Evolutionary conservation across 1,140 invertebrate genomes (phyloP).

Genomic region (Euborellia annulipes): DNA sequence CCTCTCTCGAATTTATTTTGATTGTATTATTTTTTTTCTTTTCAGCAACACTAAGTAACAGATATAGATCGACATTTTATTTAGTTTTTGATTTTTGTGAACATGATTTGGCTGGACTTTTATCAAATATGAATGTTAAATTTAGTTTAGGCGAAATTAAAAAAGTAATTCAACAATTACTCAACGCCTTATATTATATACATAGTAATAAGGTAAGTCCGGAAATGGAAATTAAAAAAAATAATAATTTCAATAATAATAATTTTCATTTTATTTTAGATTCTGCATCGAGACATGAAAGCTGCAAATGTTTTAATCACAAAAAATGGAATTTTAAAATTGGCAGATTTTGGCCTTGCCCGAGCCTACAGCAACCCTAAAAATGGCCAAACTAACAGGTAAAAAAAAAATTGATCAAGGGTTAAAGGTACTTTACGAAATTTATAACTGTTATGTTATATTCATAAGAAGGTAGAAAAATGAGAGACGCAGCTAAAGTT

Average conservation of each 20-base stretch:
- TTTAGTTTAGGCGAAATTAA: conserved; percentile 96
- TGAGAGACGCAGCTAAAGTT: too few relatives aligned
- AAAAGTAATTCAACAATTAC: conserved; percentile 92
- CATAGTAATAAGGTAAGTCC: conserved; percentile 75
- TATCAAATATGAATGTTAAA: conserved; percentile 93
- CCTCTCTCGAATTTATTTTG: too few relatives aligned
- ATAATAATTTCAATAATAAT: too few relatives aligned
- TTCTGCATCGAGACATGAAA: conserved; percentile 94
- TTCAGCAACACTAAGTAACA: conserved; percentile 65
- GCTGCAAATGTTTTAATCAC: conserved; percentile 97
- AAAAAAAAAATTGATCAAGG: too few relatives aligned
- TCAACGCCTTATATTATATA: conserved; percentile 94
- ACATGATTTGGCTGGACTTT: conserved; percentile 91
- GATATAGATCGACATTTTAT: conserved; percentile 88
- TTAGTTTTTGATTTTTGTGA: conserved; percentile 98
- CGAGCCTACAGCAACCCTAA: conserved; percentile 83
- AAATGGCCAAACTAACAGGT: conserved; percentile 65
- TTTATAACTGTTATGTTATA: too few relatives aligned
- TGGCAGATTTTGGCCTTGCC: conserved; percentile 87
- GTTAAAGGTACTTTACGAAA: too few relatives aligned
- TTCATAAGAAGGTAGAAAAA: too few relatives aligned
- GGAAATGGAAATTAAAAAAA: not conserved
- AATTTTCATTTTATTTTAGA: conserved; percentile 30
- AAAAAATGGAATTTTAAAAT: conserved; percentile 83
- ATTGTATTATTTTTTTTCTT: conserved; percentile 16